Base-by-base conservation (phyloP, 2,888 invertebrate genomes). In the Glyphotaelius pellucidus region DNA sequence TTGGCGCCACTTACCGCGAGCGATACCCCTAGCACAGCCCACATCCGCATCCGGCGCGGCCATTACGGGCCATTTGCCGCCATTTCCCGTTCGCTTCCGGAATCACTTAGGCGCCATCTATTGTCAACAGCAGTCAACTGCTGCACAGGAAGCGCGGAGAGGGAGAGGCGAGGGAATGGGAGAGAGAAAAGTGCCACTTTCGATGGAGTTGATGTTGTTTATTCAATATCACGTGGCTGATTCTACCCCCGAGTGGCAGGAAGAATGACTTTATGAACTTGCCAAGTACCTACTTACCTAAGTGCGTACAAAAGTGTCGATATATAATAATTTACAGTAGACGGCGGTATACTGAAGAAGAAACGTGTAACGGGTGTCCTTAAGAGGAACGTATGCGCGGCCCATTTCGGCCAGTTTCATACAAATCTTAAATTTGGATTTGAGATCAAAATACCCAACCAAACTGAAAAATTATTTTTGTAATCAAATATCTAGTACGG, bases 51-150 rank as follows among this genome's bases (percentile, higher is more conserved):
- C 93, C 93, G 93, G 92, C 88, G 84, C 91, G 92, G 92, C 93
- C 93, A 93, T 93, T 93, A 92, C 90, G 89, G 81, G 89, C 93
- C 93, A 92, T 93, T 93, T 93, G 92, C 92, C 92, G 91, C 93
- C 93, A 91, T 90, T 93, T 92, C 93, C 92, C 89, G 90, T 91
- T 92, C 91, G 85, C 92, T 92, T 93, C 93, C 93, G 92, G 93
- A 92, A 91, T 93, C 93, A 92, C 93, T 91, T 89, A 91, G 67
- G 88, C 92, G 91, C 89, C 91, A 88, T 92, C 87, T 83, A 90
- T 89, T 91, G 92, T 91, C 89, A 90, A 91, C 91, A 86, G 80
- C 90, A 42, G 86, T 52, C 89, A 89, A 79, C 86, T 91, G 80
- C 42, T 47, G 79, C 32, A 85, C 38, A 79, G 83, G 84, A 90